Conservation (phyloP, 2,113 vertebrate species). For the Rallus limicola region DNA sequence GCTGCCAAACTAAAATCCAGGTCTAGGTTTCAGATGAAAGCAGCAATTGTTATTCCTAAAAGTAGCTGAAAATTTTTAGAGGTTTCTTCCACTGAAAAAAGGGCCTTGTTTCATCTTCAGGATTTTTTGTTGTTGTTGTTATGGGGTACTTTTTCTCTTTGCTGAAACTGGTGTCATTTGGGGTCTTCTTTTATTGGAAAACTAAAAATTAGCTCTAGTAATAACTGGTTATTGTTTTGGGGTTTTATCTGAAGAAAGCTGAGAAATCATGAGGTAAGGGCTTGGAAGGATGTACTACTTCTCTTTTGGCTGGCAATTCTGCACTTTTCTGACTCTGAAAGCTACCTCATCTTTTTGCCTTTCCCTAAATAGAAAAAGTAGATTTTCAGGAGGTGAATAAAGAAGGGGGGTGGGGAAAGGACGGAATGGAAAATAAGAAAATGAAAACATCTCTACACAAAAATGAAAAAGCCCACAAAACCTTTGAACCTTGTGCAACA, state of each 20-base stretch:
- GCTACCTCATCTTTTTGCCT: neutral
- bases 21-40: neutral
- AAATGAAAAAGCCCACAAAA: neutral
- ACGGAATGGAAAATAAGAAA: neutral
- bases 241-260: neutral
- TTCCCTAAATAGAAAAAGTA: neutral
- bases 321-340: neutral
- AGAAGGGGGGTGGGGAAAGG: neutral
- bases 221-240: neutral
- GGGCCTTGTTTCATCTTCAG: neutral
- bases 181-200: neutral
- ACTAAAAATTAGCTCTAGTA: neutral
- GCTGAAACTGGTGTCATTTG: neutral
- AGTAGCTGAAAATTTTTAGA: neutral
- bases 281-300: neutral
- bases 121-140: too few relatives aligned
- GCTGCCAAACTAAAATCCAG: neutral
- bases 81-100: neutral
- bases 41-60: neutral
- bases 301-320: neutral
- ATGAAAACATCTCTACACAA: neutral
- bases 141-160: neutral
- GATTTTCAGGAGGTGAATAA: neutral
- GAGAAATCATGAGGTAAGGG: neutral
- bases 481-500: neutral